These are phyloP conservation scores for Pseudococcus jackbeardsleyi DNA, from an alignment of 2,888 invertebrate genomes.

Conservation along the genomic window DNA sequence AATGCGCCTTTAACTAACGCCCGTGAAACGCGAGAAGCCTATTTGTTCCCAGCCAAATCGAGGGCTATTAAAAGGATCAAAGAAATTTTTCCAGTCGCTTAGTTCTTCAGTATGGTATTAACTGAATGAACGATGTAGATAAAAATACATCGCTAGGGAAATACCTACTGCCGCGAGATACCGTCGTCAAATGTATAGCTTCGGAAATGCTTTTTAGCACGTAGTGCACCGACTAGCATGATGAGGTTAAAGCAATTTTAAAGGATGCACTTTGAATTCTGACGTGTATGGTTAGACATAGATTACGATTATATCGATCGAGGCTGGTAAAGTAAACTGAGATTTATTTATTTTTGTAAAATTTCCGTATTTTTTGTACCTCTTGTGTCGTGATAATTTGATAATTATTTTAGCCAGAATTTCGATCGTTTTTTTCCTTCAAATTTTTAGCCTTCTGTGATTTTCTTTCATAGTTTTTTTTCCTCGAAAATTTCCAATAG, in stretches of 20 bases:
- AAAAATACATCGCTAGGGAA: not conserved
- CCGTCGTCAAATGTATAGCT: not conserved
- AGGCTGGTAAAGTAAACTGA: no score
- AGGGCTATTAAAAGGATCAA: conserved; percentile 40
- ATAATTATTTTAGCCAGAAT: no score
- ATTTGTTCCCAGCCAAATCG: conserved; percentile 16
- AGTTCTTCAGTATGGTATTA: conserved; percentile 9
- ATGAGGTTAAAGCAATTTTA: not conserved
- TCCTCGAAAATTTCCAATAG: no score
- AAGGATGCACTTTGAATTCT: not conserved
- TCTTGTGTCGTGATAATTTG: no score
- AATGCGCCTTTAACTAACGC: conserved; percentile 37
- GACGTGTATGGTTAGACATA: not conserved
- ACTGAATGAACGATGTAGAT: conserved; percentile 30
- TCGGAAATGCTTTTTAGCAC: not conserved
- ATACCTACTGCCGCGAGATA: not conserved
- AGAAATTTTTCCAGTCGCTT: conserved; percentile 47
- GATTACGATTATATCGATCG: not conserved
- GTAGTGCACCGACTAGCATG: not conserved
- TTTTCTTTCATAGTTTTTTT: no score
- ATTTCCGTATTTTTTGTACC: no score
- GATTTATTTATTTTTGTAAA: no score
- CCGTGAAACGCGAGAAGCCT: conserved; percentile 14
- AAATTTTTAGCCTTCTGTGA: no score
- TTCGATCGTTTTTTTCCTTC: no score